Conservation (phyloP, 2,113 vertebrate genomes). For the Amphiprion percula region DNA sequence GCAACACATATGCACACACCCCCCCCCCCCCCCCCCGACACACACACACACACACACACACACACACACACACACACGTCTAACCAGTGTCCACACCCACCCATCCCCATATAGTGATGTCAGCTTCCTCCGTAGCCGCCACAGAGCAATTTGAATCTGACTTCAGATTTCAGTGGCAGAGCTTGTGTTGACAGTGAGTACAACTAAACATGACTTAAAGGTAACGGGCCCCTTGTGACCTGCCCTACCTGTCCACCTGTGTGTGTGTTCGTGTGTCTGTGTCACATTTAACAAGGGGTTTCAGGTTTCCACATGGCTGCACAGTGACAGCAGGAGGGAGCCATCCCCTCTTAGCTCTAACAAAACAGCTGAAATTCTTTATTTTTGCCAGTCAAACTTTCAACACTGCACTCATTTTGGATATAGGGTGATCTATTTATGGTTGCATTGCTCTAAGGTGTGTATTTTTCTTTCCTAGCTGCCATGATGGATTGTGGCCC, state of each 20-base stretch:
- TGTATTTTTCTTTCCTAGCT: conserved; percentile 23
- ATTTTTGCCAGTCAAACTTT: conserved; percentile 13
- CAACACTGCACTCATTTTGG: conserved; percentile 5
- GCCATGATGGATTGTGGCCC: conserved; percentile 17
- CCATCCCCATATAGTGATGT: conserved; percentile 28
- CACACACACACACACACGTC: conserved; percentile 14
- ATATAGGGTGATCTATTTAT: not conserved
- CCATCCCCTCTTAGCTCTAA: conserved; percentile 24
- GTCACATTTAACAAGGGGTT: conserved; percentile 47
- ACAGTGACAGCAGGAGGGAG: conserved; percentile 42
- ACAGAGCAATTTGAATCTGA: conserved; percentile 2
- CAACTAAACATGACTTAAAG: conserved; percentile 21
- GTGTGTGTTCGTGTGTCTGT: conserved; percentile 28
- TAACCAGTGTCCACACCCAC: conserved; percentile 11
- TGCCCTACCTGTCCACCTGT: conserved; percentile 34
- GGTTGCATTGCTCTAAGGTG: conserved; percentile 4
- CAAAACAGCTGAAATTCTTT: conserved; percentile 20
- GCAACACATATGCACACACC: not conserved
- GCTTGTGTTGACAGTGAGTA: not conserved
- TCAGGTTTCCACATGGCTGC: conserved; percentile 57
- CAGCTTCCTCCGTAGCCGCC: not conserved
- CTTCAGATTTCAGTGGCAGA: conserved; percentile 14
- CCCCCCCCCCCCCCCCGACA: not conserved
- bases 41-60: conserved; percentile 6
- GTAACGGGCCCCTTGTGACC: conserved; percentile 33